A percentile compares a stretch with the other conserved stretches of the same genome.
Evolutionary conservation across 2,888 invertebrate genomes (phyloP).

Genomic region (Plemyria rubiginata): DNA sequence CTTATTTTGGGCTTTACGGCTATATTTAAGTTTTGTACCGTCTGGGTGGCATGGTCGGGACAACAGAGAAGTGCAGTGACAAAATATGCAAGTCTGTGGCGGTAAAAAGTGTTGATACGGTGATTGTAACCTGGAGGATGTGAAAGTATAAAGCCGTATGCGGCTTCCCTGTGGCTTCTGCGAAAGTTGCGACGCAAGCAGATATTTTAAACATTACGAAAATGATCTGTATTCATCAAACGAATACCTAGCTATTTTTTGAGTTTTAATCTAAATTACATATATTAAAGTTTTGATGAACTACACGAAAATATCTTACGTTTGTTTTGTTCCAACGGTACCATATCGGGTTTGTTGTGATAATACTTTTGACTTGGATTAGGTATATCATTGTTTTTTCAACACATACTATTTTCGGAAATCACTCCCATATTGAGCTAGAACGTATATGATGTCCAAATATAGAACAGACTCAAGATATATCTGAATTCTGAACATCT

Average conservation of each 20-base stretch:
- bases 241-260: too few species aligned
- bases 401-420: neutral
- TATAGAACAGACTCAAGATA: neutral
- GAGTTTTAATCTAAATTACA: too few species aligned
- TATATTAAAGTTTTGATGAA: too few species aligned
- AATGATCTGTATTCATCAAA: too few species aligned
- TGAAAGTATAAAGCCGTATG: neutral
- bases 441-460: neutral
- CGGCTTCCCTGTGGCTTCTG: too few species aligned
- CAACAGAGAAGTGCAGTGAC: slow-evolving; percentile 17
- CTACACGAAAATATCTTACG: too few species aligned
- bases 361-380: neutral
- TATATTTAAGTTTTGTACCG: slow-evolving; percentile 50
- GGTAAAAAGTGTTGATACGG: slow-evolving; percentile 3
- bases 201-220: too few species aligned
- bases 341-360: too few species aligned
- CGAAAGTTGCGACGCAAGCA: too few species aligned
- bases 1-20: slow-evolving; percentile 58
- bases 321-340: too few species aligned
- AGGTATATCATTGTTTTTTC: neutral
- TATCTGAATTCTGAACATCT: neutral
- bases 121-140: neutral
- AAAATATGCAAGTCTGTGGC: slow-evolving; percentile 11
- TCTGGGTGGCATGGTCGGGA: slow-evolving; percentile 32
- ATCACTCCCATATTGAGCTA: neutral